Percentiles rank a stretch among this genome's conserved stretches.
Evolutionary conservation across 1,140 invertebrate species (phyloP).

Genomic region (Magallana angulata): DNA sequence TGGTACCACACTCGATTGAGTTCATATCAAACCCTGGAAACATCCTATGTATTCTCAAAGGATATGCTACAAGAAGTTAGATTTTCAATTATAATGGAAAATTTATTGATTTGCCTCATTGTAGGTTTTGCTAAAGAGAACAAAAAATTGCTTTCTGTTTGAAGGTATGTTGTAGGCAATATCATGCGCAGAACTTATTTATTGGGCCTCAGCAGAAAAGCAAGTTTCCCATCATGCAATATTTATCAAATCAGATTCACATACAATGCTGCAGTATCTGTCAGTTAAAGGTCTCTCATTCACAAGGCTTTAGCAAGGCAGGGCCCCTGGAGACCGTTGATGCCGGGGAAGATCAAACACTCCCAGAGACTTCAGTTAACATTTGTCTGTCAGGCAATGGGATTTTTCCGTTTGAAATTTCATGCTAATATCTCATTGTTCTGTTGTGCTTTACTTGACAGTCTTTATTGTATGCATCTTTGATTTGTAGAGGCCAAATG

Average conservation of each 20-base stretch:
- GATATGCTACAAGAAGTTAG: neutral
- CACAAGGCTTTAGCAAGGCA: neutral
- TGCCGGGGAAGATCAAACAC: neutral
- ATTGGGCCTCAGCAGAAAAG: constrained; percentile 21
- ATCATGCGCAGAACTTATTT: constrained; percentile 7
- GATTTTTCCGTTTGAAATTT: no score
- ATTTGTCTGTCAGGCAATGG: constrained; percentile 10
- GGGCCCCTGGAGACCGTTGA: neutral
- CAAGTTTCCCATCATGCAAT: constrained; percentile 32
- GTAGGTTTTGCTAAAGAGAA: constrained; percentile 23
- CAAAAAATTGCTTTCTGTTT: constrained; percentile 11
- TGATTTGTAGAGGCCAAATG: no score
- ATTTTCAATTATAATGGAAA: constrained; percentile 37
- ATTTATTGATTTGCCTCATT: constrained; percentile 27
- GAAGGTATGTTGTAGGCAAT: constrained; percentile 19
- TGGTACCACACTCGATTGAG: constrained; percentile 25
- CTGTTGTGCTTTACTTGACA: no score
- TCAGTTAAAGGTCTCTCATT: constrained; percentile 20
- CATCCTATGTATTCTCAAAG: constrained; percentile 11
- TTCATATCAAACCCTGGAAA: constrained; percentile 2
- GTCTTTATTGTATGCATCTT: no score
- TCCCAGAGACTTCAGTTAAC: constrained; percentile 13
- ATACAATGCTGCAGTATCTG: constrained; percentile 10
- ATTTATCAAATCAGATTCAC: constrained; percentile 25
- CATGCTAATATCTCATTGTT: no score